Conservation (phyloP, 2,797 vertebrate genomes). For the Chaetodon trifasciatus region DNA sequence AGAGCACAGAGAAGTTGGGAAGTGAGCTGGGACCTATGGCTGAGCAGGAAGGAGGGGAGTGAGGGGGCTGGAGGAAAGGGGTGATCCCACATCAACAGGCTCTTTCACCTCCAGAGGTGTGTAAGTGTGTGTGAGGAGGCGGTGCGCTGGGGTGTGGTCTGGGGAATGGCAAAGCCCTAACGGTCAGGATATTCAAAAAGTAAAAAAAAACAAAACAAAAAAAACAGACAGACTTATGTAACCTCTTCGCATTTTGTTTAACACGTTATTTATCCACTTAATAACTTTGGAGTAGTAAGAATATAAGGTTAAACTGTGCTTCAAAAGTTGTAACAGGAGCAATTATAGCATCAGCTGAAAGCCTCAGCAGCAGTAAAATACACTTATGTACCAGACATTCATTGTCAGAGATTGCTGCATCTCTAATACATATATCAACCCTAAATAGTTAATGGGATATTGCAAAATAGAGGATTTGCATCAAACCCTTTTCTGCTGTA, state of each 20-base stretch:
- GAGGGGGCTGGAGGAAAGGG: conserved; percentile 51
- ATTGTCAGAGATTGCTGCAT: background rate
- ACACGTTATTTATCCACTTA: background rate
- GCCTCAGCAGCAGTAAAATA: background rate
- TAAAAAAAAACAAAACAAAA: conserved; percentile 38
- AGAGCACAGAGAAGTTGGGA: conserved; percentile 52
- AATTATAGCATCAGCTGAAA: background rate
- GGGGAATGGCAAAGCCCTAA: conserved; percentile 64
- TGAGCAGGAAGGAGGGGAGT: conserved; percentile 58
- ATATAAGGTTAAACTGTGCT: conserved; percentile 2
- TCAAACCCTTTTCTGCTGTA: conserved; percentile 19
- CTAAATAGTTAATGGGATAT: conserved; percentile 1
- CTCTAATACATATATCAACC: background rate
- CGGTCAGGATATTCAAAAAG: conserved; percentile 69
- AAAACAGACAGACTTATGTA: conserved; percentile 42
- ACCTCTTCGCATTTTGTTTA: conserved; percentile 8
- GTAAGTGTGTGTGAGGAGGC: conserved; percentile 62
- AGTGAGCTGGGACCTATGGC: conserved; percentile 39
- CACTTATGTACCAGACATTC: background rate
- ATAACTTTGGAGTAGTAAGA: background rate
- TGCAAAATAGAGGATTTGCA: background rate
- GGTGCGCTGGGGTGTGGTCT: conserved; percentile 69
- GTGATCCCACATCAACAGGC: conserved; percentile 77
- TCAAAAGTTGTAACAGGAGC: background rate
- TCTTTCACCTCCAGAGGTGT: conserved; percentile 83